Percentiles rank a stretch among this genome's conserved stretches.
These are phyloP conservation scores for Drosophila sulfurigaster DNA, from an alignment of 1,140 invertebrate species.

Conservation along the genomic window DNA sequence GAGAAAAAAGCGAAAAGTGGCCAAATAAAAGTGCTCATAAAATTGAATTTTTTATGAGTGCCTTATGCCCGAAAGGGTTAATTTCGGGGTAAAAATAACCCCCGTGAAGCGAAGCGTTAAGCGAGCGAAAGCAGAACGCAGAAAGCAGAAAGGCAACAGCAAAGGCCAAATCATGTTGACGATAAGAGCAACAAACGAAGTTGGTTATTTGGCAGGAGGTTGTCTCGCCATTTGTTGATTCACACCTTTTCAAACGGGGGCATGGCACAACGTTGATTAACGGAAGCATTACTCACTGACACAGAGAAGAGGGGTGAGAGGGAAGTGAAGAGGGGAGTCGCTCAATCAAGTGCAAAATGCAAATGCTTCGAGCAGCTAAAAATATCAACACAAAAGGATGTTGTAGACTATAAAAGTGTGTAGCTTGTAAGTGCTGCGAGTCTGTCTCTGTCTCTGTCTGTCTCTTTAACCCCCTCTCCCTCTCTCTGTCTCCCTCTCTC, in stretches of 20 bases:
- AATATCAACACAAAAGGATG: constrained; percentile 75
- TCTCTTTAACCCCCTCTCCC: not conserved
- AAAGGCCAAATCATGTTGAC: constrained; percentile 61
- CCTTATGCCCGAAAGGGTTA: constrained; percentile 68
- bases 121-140: not conserved
- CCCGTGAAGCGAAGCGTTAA: constrained; percentile 53
- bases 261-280: constrained; percentile 56
- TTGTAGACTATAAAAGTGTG: constrained; percentile 67
- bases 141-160: constrained; percentile 31
- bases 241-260: constrained; percentile 66
- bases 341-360: constrained; percentile 80
- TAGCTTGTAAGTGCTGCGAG: constrained; percentile 48
- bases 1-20: constrained; percentile 55
- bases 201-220: constrained; percentile 15
- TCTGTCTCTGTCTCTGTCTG: not conserved
- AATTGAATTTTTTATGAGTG: constrained; percentile 83
- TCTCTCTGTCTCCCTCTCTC: not conserved
- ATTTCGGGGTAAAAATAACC: constrained; percentile 54
- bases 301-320: not conserved
- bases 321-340: not conserved
- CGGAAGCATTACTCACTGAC: constrained; percentile 74
- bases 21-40: constrained; percentile 80
- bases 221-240: constrained; percentile 70
- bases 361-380: constrained; percentile 74
- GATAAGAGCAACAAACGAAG: constrained; percentile 29